Evolutionary conservation across 2,888 invertebrate genomes (phyloP), one percentile per base, ranked within the genome.

Genomic region (Timema cristinae): DNA sequence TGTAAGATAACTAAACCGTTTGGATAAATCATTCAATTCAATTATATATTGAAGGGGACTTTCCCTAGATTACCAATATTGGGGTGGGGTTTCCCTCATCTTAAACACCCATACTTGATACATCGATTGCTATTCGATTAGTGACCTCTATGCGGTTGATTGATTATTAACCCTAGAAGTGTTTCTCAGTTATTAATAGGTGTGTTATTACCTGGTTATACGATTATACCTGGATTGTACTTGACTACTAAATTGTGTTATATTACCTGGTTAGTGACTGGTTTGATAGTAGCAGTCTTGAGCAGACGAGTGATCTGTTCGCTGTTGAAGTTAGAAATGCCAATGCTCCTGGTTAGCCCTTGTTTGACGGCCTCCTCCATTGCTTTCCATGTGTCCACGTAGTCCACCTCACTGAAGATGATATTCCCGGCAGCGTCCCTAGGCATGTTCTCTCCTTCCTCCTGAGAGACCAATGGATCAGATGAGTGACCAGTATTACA

Each of bases 281-380:
- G 91, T 75, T 87, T 88, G 68, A 91, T 83, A 8, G 81, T 85
- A 5, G 89, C 88, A 9, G 79, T 80, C 54, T 86, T 83, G 69
- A 93, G 78, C 7, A 95, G 77, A 51, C 90, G 84, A 71, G 88
- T 85, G 13, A 94, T 81, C 81, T 95, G 94, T 72, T 87, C 84
- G 76, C 86, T 86, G 82, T 92, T 94, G 80, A 94, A 94, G 83
- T 95, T 95, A 50, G 92, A 92, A 2, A 96, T 80, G 0, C 96
- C 96, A 76, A 95, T 89, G 63, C 90, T 89, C 76, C 85, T 88
- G 0, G 86, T 86, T 7, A 93, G 83, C 0, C 93, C 93, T 75
- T 86, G 83, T 6, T 89, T 87, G 5, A 90, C 89, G 48, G 89
- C 83, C 2, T 88, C 85, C 80, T 94, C 94, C 87, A 95, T 83